phyloP scores from a whole-genome alignment of 92 coral and sea anemone genomes.

The Porites evermanni region DNA sequence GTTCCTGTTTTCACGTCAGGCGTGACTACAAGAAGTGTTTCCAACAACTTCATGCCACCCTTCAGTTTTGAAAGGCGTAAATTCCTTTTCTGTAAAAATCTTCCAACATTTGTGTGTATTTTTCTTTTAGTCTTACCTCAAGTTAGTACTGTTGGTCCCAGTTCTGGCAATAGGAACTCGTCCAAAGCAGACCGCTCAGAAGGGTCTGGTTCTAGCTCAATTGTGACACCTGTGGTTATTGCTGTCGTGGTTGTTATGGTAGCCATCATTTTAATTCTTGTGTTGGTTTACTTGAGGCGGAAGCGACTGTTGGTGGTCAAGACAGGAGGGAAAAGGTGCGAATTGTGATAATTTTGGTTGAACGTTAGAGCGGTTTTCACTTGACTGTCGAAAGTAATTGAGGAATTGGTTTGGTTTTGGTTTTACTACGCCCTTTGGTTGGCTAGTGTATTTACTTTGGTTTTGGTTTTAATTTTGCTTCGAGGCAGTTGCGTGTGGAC shows the following conservation, averaged over 20 bases:
- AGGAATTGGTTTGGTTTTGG: no score
- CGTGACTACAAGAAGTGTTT: no score
- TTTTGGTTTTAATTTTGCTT: no score
- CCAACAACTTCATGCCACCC: no score
- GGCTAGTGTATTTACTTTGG: no score
- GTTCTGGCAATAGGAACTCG: conserved; percentile 30
- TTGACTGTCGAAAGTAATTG: no score
- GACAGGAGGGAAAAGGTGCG: conserved; percentile 51
- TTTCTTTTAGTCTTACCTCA: not conserved
- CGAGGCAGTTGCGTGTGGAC: no score
- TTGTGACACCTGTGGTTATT: conserved; percentile 49
- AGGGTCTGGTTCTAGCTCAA: conserved; percentile 27
- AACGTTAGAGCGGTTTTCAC: no score
- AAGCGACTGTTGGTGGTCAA: conserved; percentile 38
- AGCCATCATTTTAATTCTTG: conserved; percentile 53
- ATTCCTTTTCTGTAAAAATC: not conserved
- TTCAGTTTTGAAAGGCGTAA: no score
- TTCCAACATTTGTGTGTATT: not conserved
- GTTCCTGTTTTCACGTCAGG: no score
- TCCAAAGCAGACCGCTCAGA: conserved; percentile 40
- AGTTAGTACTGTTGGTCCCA: conserved; percentile 50
- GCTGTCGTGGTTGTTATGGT: conserved; percentile 53
- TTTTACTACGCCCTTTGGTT: no score
- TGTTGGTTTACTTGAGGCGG: conserved; percentile 59
- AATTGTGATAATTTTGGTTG: not conserved